These are phyloP conservation scores for Anseranas semipalmata DNA, from an alignment of 2,113 vertebrate species.

Conservation along the genomic window DNA sequence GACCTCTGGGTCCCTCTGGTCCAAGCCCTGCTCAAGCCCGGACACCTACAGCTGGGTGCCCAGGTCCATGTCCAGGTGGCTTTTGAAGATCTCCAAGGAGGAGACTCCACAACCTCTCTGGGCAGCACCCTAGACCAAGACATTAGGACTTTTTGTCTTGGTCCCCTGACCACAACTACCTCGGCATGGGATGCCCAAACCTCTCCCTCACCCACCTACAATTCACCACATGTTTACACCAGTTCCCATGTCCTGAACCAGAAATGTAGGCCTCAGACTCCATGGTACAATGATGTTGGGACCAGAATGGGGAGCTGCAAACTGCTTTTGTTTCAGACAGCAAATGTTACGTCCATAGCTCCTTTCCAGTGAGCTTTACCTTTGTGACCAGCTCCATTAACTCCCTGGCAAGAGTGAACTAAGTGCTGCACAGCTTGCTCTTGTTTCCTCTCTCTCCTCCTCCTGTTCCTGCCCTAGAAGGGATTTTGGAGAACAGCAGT, in stretches of 20 bases:
- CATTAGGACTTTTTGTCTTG: neutral
- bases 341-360: accelerated
- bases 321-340: neutral
- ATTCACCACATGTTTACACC: accelerated
- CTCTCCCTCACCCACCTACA: neutral
- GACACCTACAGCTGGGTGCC: neutral
- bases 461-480: neutral
- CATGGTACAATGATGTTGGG: no score
- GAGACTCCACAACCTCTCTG: neutral
- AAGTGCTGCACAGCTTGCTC: neutral
- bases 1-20: neutral
- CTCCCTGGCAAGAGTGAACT: neutral
- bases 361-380: neutral
- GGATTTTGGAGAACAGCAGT: neutral
- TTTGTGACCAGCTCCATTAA: neutral
- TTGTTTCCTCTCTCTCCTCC: neutral
- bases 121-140: neutral
- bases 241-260: neutral
- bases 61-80: neutral
- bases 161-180: neutral
- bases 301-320: neutral
- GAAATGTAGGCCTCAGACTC: neutral
- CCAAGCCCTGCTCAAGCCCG: neutral
- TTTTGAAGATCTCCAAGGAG: neutral
- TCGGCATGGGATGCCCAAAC: neutral